Evolutionary conservation across 2,888 invertebrate species (phyloP), one percentile per base, ranked within the genome.

Genomic region (Lasioglossum calceatum): DNA sequence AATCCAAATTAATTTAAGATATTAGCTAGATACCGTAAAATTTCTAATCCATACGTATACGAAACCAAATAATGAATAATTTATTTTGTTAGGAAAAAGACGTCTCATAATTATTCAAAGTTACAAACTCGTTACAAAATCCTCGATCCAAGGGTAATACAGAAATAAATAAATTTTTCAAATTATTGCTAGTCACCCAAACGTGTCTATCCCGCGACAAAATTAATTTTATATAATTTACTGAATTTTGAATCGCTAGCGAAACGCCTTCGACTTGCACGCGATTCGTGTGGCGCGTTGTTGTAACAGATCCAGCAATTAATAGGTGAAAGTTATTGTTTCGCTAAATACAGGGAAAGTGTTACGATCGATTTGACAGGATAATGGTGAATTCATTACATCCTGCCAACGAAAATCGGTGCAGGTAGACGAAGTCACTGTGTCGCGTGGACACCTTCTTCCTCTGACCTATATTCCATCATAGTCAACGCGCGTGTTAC

Each of bases 281-380:
- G 47, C 19, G n/a, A 50, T 54, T 16, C n/a, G 50, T 39, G 32
- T 50, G 16, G 19, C 19, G 2, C 14, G 32, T 47, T 73, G 39
- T 47, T n/a, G 16, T 50, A 27, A 44, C 36, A 16, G 36, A 8
- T 7, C 32, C 39, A 23, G 27, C 79, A 42, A 78, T 84, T 81
- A 67, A 70, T 71, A n/a, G 27, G 88, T 70, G 87, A 87, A 87
- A 87, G 83, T 87, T 54, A 87, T 76, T 82, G 73, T 85, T 86
- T 61, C 58, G 61, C 81, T 72, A 84, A 85, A 76, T 58, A 42
- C 32, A 42, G 90, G 39, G 90, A 90, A 90, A 88, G 86, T 84
- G 78, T 91, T 90, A 64, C 73, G n/a, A 77, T 61, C 50, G 39
- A 75, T 70, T 78, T 85, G 85, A 85, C 73, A 74, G n/a, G 80